Evolutionary conservation across 2,113 vertebrate genomes (phyloP).

Genomic region (Nothocercus julius): DNA sequence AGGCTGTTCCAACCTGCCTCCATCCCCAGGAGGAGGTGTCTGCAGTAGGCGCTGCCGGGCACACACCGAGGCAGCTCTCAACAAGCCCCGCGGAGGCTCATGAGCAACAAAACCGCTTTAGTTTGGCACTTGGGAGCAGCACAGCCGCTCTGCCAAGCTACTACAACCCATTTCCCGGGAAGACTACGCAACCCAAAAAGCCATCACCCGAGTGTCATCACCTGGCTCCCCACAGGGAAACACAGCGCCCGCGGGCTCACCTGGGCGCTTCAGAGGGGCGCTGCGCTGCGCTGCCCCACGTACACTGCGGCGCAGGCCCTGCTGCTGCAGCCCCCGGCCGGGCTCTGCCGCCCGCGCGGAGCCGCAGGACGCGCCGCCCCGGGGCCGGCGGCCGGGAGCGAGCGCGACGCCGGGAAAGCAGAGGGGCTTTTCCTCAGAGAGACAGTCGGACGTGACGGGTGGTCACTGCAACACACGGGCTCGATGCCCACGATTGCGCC

Average conservation of each 20-base stretch:
- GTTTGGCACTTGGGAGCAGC: neutral
- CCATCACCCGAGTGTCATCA: neutral
- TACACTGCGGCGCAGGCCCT: no score
- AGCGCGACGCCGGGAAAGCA: accelerated
- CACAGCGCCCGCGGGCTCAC: neutral
- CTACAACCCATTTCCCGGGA: neutral
- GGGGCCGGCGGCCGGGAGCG: no score
- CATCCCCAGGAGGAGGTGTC: neutral
- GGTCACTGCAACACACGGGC: neutral
- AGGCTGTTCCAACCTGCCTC: constrained; percentile 30
- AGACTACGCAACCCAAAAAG: constrained; percentile 13
- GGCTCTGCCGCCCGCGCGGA: neutral
- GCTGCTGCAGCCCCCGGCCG: neutral
- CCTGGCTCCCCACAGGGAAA: neutral
- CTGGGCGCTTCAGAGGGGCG: neutral
- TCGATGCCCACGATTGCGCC: neutral
- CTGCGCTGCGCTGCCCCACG: neutral
- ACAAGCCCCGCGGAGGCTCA: neutral
- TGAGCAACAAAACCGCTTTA: neutral
- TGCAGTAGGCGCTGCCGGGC: neutral
- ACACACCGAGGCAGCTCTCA: constrained; percentile 24
- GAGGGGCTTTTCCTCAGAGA: neutral
- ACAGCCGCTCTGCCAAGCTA: neutral
- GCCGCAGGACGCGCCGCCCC: no score
- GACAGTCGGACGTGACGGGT: neutral